These are phyloP conservation scores for Dipodomys merriami DNA, from an alignment of 2,113 vertebrate species.

Conservation along the genomic window DNA sequence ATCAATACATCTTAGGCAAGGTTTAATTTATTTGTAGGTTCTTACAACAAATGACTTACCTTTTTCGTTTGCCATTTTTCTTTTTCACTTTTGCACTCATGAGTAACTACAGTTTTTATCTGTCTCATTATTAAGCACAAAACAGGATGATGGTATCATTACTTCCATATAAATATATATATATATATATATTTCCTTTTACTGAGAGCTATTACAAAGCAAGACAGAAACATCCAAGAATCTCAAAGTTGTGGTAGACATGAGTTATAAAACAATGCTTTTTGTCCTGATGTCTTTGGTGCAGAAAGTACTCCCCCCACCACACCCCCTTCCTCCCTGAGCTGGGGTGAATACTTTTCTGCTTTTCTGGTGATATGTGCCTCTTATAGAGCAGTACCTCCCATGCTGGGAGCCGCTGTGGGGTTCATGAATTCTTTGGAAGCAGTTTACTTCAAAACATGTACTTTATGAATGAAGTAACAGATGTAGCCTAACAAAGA, in stretches of 20 bases:
- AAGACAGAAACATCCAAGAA: slow-evolving; percentile 21
- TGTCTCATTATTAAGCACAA: slow-evolving; percentile 74
- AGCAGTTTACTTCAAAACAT: slow-evolving; percentile 10
- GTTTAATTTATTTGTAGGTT: slow-evolving; percentile 90
- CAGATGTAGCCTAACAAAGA: background rate
- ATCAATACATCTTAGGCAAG: slow-evolving; percentile 90
- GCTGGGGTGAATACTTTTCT: no score
- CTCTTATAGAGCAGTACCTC: background rate
- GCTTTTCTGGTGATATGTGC: background rate
- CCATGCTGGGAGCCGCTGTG: background rate
- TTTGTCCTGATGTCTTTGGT: background rate
- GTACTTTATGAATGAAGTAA: background rate
- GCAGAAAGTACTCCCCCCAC: background rate
- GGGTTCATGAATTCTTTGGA: slow-evolving; percentile 31
- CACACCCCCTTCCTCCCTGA: no score
- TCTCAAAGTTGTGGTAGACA: background rate
- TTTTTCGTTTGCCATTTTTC: slow-evolving; percentile 85
- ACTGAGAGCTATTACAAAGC: background rate
- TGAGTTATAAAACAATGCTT: background rate
- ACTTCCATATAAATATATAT: background rate
- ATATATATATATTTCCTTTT: slow-evolving; percentile 38
- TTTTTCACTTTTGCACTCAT: slow-evolving; percentile 81
- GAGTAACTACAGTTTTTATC: slow-evolving; percentile 81
- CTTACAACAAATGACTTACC: slow-evolving; percentile 87
- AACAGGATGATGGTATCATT: slow-evolving; percentile 72